Conservation (phyloP, 2,888 invertebrate genomes). For the Steinernema scapterisci region DNA sequence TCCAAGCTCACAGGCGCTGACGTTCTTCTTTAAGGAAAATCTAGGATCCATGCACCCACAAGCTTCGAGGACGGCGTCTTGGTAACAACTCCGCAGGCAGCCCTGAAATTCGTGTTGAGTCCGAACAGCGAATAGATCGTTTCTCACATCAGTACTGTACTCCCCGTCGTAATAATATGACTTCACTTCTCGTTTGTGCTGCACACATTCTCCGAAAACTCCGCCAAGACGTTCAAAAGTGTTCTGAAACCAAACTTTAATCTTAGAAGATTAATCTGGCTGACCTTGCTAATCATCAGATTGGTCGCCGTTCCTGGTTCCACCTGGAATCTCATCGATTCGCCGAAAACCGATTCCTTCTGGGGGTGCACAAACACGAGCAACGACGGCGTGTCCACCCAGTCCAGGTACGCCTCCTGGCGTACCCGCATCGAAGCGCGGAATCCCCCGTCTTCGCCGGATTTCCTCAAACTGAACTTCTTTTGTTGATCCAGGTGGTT, state of each 20-base stretch:
- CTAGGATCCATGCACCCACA: slow-evolving; percentile 57
- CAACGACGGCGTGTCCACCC: slow-evolving; percentile 39
- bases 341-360: slow-evolving; percentile 37
- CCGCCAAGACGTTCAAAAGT: slow-evolving; percentile 38
- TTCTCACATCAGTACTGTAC: slow-evolving; percentile 51
- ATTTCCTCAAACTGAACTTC: not conserved
- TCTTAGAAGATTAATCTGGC: no score
- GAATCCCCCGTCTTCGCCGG: slow-evolving; percentile 32
- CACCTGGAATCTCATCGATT: slow-evolving; percentile 38
- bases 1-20: not conserved
- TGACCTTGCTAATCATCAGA: slow-evolving; percentile 17
- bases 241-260: slow-evolving; percentile 34
- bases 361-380: slow-evolving; percentile 36
- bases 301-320: slow-evolving; percentile 34
- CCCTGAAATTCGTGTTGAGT: slow-evolving; percentile 39
- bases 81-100: slow-evolving; percentile 55
- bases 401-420: slow-evolving; percentile 41
- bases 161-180: slow-evolving; percentile 50
- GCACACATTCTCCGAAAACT: slow-evolving; percentile 42
- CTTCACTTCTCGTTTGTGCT: slow-evolving; percentile 43
- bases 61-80: slow-evolving; percentile 42
- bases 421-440: slow-evolving; percentile 38
- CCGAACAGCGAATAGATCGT: not conserved
- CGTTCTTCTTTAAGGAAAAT: slow-evolving; percentile 38
- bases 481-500: not conserved